Conservation (phyloP, 2,113 vertebrate species). For the Bujurquina vittata region DNA sequence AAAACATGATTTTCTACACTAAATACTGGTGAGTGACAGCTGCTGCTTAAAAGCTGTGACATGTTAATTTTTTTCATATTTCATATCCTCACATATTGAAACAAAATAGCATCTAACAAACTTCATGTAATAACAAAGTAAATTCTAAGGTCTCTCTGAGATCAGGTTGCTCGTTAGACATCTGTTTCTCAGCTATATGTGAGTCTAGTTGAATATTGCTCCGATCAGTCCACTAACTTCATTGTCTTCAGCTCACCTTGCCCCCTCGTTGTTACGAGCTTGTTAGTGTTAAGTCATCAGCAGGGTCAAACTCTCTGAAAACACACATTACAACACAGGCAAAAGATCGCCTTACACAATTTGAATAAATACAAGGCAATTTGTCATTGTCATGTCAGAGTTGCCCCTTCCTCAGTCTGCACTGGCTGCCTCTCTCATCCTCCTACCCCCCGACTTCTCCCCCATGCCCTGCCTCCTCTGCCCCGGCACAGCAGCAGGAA, state of each 20-base stretch:
- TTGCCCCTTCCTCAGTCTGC: constrained; percentile 81
- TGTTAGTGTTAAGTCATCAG: constrained; percentile 90
- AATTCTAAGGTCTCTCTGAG: neutral
- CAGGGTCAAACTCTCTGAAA: constrained; percentile 87
- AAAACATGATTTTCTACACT: neutral
- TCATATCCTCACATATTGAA: neutral
- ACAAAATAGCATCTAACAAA: neutral
- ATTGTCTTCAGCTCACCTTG: constrained; percentile 42
- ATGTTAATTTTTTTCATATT: neutral
- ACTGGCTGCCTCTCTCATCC: constrained; percentile 47
- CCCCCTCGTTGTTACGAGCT: constrained; percentile 65
- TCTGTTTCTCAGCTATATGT: neutral
- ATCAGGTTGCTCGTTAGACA: neutral
- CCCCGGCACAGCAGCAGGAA: constrained; percentile 84
- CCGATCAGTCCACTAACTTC: constrained; percentile 15
- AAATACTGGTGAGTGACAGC: neutral
- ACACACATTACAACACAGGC: constrained; percentile 88
- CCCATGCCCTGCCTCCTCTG: constrained; percentile 31
- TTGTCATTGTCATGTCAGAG: constrained; percentile 95
- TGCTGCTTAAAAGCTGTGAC: too few relatives aligned
- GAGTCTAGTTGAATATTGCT: neutral
- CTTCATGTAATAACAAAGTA: neutral
- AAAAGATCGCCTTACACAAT: constrained; percentile 91
- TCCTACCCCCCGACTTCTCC: constrained; percentile 37
- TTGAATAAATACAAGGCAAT: constrained; percentile 98